Evolutionary conservation across 2,797 vertebrate genomes (phyloP).

Genomic region (Pseudopleuronectes americanus): DNA sequence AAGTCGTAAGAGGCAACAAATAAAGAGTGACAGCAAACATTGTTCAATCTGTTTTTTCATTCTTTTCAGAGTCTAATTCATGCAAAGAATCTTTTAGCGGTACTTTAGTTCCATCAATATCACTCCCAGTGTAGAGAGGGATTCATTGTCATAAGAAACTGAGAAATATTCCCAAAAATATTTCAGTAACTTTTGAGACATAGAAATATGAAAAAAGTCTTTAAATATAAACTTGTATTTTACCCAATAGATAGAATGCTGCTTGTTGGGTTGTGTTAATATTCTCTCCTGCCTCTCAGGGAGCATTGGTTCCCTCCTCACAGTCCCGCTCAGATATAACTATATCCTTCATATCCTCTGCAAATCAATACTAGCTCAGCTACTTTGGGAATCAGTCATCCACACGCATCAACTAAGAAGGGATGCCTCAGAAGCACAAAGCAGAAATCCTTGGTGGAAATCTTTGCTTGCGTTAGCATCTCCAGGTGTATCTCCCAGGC

Average conservation of each 20-base stretch:
- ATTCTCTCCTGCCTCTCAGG: conserved; percentile 59
- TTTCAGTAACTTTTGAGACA: background rate
- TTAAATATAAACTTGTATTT: conserved; percentile 54
- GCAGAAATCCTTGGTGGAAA: conserved; percentile 67
- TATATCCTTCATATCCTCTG: conserved; percentile 71
- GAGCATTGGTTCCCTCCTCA: conserved; percentile 55
- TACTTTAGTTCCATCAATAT: conserved; percentile 1
- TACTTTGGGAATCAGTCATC: conserved; percentile 74
- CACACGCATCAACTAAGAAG: conserved; percentile 65
- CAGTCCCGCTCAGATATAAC: conserved; percentile 65
- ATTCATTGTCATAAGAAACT: conserved; percentile 20
- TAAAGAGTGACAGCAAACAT: conserved; percentile 9
- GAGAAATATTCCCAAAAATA: too few species aligned
- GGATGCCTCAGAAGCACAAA: conserved; percentile 66
- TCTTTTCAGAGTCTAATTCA: conserved; percentile 8
- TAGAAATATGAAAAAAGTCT: conserved; percentile 39
- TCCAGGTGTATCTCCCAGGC: conserved; percentile 33
- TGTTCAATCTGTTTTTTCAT: conserved; percentile 2
- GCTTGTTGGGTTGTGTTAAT: conserved; percentile 58
- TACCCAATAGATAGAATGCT: conserved; percentile 50
- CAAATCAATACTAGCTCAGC: conserved; percentile 78
- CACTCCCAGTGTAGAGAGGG: background rate
- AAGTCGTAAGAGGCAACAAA: conserved; percentile 17
- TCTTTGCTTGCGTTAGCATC: conserved; percentile 65
- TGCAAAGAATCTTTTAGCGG: conserved; percentile 24